Evolutionary conservation across 1,140 invertebrate species (phyloP), one percentile per base, ranked within the genome.

Genomic region (Ips nitidus): DNA sequence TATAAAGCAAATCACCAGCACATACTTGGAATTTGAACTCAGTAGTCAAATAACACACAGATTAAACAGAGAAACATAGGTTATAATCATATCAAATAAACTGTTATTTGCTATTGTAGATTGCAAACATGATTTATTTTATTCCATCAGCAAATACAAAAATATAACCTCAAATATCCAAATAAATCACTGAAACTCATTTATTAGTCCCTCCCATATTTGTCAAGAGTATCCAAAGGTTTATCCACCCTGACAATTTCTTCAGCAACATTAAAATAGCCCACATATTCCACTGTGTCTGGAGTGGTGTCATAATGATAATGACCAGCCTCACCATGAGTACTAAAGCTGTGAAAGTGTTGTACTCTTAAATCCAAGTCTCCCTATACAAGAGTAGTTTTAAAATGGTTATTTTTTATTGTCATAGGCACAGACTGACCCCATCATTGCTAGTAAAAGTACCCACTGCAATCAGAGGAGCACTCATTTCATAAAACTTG

Each of bases 241-340:
- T 87, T 85, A 83, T 98, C 95, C 57, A 98, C 82, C 63, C 95
- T 86, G 74, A 91, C 86, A 41, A 98, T 82, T 64, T 80, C 83
- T 75, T 89, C 85, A 39, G 89, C 94, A 37, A 94, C 74, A 75
- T 89, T 89, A 77, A 97, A 94, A 80, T 95, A 98, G 0, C 90
- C 95, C 71, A 92, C 82, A 80, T 97, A 98, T 78, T 93, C 89
- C 1, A 90, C 94, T 40, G 80, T 84, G 8, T 91, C 88, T 0
- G 96, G 94, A 37, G 93, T 94, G 3, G 90, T 93, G 82, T 98
- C 97, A 78, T 91, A 91, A 81, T 98, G 95, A 83, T 98, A 98
- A 86, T 98, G 97, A 3, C 97, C 96, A 69, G 93, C 96, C 83
- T 94, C 90, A 41, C 90, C 91, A 80, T 93, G 90, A 75, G 89